Evolutionary conservation across 2,113 vertebrate genomes (phyloP).

Genomic region (Hoplias malabaricus): DNA sequence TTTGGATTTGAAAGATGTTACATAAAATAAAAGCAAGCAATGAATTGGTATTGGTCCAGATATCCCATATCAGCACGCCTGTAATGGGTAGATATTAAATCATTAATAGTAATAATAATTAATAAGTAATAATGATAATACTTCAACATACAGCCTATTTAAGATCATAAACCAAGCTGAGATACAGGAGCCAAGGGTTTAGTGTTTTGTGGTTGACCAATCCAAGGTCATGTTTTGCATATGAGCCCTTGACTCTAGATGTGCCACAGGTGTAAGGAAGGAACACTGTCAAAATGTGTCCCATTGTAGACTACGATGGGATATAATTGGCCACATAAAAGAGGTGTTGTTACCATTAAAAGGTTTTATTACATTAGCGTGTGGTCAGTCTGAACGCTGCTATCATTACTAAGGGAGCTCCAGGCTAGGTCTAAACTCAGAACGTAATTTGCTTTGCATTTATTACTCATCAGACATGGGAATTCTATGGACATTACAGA

Average conservation of each 20-base stretch:
- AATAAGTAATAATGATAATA: too few relatives aligned
- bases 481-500: background rate
- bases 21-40: too few relatives aligned
- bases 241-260: background rate
- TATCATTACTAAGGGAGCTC: background rate
- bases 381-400: background rate
- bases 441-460: background rate
- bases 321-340: background rate
- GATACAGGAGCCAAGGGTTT: too few relatives aligned
- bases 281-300: background rate
- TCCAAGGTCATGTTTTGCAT: slow-evolving; percentile 30
- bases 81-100: too few relatives aligned
- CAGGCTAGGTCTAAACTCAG: background rate
- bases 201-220: too few relatives aligned
- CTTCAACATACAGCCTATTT: too few relatives aligned
- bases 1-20: too few relatives aligned
- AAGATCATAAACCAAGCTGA: too few relatives aligned
- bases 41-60: too few relatives aligned
- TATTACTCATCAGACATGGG: background rate
- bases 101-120: too few relatives aligned
- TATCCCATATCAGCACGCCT: too few relatives aligned
- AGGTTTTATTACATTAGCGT: background rate
- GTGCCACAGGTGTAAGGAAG: background rate
- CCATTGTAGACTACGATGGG: background rate
- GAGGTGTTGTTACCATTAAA: background rate